A percentile compares a stretch with the other conserved stretches of the same genome.
Evolutionary conservation across 2,797 vertebrate species (phyloP).

Genomic region (Anguilla marmorata): DNA sequence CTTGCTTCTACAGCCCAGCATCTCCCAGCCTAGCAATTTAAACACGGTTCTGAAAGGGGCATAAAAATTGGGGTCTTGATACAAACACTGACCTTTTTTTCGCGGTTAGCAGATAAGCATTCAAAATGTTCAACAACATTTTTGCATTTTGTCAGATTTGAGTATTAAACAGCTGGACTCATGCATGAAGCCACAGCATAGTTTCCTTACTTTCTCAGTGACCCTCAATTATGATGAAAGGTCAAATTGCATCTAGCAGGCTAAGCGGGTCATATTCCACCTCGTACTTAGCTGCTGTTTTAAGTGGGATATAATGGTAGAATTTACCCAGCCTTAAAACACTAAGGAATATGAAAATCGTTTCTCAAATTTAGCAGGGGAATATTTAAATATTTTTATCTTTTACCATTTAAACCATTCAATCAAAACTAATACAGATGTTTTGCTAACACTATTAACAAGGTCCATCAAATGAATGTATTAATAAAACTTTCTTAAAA

Average conservation of each 20-base stretch:
- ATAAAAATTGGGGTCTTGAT: neutral
- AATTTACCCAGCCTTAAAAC: neutral
- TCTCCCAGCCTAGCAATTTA: neutral
- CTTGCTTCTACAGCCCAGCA: neutral
- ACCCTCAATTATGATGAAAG: neutral
- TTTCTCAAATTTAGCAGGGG: neutral
- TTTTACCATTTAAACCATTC: neutral
- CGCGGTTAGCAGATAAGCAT: neutral
- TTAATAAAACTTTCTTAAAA: neutral
- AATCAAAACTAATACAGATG: neutral
- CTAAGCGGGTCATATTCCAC: neutral
- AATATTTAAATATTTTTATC: neutral
- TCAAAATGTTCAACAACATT: neutral
- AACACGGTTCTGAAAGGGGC: neutral
- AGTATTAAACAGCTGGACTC: neutral
- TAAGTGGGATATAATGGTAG: neutral
- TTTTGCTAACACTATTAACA: neutral
- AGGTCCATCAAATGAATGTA: neutral
- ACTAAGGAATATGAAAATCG: neutral
- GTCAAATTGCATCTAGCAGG: neutral
- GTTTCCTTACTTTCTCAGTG: neutral
- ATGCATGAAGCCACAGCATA: neutral
- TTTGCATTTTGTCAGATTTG: neutral
- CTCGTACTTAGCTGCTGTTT: slow-evolving; percentile 2
- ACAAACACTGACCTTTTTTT: neutral